These are phyloP conservation scores for Leptinotarsa defecta DNA, from an alignment of 1,140 invertebrate species.

Conservation along the genomic window DNA sequence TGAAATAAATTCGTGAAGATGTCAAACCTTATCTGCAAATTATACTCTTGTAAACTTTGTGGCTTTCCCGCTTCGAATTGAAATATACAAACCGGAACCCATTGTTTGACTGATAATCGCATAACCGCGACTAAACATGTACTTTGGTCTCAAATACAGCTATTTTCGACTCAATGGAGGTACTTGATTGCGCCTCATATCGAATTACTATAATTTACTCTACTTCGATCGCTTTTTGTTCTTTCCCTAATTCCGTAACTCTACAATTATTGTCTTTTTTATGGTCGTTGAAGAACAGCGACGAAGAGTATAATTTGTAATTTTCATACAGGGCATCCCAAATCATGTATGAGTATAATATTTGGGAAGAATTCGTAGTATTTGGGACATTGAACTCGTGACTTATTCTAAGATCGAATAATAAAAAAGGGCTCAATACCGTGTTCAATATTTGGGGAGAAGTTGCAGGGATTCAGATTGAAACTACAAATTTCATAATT, in stretches of 20 bases:
- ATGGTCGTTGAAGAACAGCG: not conserved
- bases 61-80: not conserved
- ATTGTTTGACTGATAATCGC: not conserved
- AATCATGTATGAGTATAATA: too few relatives aligned
- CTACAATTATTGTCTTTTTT: not conserved
- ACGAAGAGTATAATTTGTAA: slow-evolving; percentile 1
- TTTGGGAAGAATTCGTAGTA: too few relatives aligned
- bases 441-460: too few relatives aligned
- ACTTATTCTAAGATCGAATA: too few relatives aligned
- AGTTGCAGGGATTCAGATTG: too few relatives aligned
- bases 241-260: slow-evolving; percentile 3
- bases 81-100: not conserved
- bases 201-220: slow-evolving; percentile 3
- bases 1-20: too few relatives aligned
- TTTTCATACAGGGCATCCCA: not conserved
- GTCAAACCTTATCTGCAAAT: not conserved
- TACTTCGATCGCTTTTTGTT: slow-evolving; percentile 3
- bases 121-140: not conserved
- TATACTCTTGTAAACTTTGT: not conserved
- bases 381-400: too few relatives aligned
- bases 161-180: slow-evolving; percentile 5
- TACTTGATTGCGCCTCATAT: slow-evolving; percentile 5
- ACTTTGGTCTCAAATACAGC: slow-evolving; percentile 6
- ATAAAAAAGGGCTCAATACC: too few relatives aligned
- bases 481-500: too few relatives aligned